A percentile compares a stretch with the other conserved stretches of the same genome.
Conservation (phyloP, 2,888 invertebrate species). For the Acleris laterana region DNA sequence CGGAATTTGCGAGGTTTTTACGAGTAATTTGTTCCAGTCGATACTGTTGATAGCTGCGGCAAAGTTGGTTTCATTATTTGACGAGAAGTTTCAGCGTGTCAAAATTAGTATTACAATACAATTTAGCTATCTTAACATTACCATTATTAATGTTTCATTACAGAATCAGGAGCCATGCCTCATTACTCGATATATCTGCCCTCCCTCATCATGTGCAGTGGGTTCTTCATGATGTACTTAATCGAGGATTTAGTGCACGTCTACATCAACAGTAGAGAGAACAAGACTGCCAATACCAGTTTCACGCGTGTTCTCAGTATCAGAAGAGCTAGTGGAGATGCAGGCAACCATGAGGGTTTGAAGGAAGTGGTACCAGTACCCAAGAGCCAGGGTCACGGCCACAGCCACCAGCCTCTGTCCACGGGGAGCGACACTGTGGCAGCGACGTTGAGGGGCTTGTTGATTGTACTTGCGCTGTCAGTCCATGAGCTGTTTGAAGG, state of each 20-base stretch:
- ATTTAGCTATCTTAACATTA: too few relatives aligned
- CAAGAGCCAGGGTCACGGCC: slow-evolving; percentile 50
- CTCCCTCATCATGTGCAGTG: slow-evolving; percentile 89
- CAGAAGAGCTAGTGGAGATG: slow-evolving; percentile 65
- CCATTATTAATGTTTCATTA: slow-evolving; percentile 38
- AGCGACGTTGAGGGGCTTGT: slow-evolving; percentile 86
- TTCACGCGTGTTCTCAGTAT: slow-evolving; percentile 69
- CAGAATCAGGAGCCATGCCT: slow-evolving; percentile 76
- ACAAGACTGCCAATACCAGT: slow-evolving; percentile 58
- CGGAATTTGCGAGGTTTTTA: too few relatives aligned
- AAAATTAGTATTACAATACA: too few relatives aligned
- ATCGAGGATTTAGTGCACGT: slow-evolving; percentile 91
- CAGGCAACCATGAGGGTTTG: slow-evolving; percentile 16
- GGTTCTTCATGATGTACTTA: slow-evolving; percentile 90
- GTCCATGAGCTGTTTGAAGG: slow-evolving; percentile 95
- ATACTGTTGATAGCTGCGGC: too few relatives aligned
- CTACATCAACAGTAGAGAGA: slow-evolving; percentile 85
- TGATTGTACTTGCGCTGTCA: slow-evolving; percentile 89
- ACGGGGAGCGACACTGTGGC: slow-evolving; percentile 70
- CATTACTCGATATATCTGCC: slow-evolving; percentile 86
- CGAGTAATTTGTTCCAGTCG: too few relatives aligned
- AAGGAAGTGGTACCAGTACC: slow-evolving; percentile 31
- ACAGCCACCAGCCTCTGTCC: slow-evolving; percentile 60
- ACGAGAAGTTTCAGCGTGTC: too few relatives aligned
- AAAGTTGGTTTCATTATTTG: too few relatives aligned